phyloP scores from a whole-genome alignment of 1,140 invertebrate species.

The Pinna nobilis region DNA sequence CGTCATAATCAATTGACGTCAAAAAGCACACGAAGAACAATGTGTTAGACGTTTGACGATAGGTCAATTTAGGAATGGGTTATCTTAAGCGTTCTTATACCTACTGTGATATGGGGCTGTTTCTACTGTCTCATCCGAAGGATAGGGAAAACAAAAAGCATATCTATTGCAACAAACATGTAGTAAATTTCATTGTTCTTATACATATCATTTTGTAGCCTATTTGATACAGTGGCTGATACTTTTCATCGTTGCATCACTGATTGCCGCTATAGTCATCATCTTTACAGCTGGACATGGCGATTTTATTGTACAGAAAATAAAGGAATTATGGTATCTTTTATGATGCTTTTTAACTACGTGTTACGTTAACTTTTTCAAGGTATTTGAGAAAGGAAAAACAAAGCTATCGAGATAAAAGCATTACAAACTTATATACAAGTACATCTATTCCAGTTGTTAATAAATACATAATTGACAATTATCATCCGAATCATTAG shows the following conservation, averaged over 20 bases:
- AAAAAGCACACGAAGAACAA: too few relatives aligned
- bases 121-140: conserved; percentile 61
- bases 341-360: too few relatives aligned
- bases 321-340: neutral
- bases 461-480: neutral
- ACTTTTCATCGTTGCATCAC: conserved; percentile 25
- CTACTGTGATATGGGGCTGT: too few relatives aligned
- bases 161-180: neutral
- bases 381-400: neutral
- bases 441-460: too few relatives aligned
- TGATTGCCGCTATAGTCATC: conserved; percentile 30
- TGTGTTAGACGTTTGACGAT: too few relatives aligned
- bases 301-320: neutral
- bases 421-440: too few relatives aligned
- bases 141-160: conserved; percentile 55
- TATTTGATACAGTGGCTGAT: conserved; percentile 42
- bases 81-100: too few relatives aligned
- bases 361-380: neutral
- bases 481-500: neutral
- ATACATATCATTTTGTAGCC: conserved; percentile 25
- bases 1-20: too few relatives aligned
- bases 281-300: neutral
- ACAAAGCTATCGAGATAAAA: neutral
- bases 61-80: too few relatives aligned
- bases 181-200: neutral